These are phyloP conservation scores for Lepidurus couesii DNA, from an alignment of 1,140 invertebrate genomes.

Conservation along the genomic window DNA sequence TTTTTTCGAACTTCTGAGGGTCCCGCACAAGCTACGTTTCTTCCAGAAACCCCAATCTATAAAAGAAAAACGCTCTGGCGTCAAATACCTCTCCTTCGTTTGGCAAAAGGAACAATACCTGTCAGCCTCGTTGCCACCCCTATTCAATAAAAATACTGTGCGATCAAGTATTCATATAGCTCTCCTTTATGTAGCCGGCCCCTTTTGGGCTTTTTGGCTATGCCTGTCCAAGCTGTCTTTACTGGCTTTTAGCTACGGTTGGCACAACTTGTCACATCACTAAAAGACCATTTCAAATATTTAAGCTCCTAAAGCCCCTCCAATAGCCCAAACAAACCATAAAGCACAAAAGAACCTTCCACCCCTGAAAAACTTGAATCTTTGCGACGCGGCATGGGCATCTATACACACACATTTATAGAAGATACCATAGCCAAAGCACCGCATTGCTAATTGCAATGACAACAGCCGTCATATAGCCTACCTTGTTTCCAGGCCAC, in stretches of 20 bases:
- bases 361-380: background rate
- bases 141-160: slow-evolving; percentile 16
- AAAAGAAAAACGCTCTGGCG: background rate
- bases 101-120: background rate
- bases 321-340: slow-evolving; percentile 11
- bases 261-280: slow-evolving; percentile 18
- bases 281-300: slow-evolving; percentile 22
- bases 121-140: slow-evolving; percentile 17
- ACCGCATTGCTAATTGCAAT: slow-evolving; percentile 18
- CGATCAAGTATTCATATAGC: slow-evolving; percentile 22
- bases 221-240: slow-evolving; percentile 15
- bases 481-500: slow-evolving; percentile 6
- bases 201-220: background rate
- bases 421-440: background rate
- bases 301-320: slow-evolving; percentile 18
- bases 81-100: background rate
- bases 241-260: slow-evolving; percentile 21
- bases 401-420: background rate
- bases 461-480: slow-evolving; percentile 21
- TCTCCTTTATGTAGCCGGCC: background rate
- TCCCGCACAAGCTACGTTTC: slow-evolving; percentile 5
- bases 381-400: background rate
- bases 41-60: background rate
- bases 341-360: background rate
- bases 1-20: background rate